These are phyloP conservation scores for Taenioides sp. DNA, from an alignment of 2,797 vertebrate species.

Conservation along the genomic window DNA sequence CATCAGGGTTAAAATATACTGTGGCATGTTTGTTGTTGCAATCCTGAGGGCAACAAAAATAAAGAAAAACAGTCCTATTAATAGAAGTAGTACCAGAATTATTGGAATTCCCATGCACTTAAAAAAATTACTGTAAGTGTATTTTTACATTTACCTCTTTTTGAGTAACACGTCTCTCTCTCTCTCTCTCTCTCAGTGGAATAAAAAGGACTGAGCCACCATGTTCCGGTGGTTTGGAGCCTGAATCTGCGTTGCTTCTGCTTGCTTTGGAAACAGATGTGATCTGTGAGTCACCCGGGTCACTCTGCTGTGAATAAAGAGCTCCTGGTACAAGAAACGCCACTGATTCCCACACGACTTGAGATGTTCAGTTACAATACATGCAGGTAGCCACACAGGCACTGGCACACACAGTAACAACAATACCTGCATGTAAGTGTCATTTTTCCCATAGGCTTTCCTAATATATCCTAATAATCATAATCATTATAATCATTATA, in stretches of 20 bases:
- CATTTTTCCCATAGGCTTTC: not conserved
- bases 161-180: too few species aligned
- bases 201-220: conserved; percentile 38
- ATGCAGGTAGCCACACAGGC: conserved; percentile 9
- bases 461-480: not conserved
- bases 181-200: conserved; percentile 17
- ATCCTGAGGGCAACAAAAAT: too few species aligned
- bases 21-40: too few species aligned
- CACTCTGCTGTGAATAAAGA: conserved; percentile 57
- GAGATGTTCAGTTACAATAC: not conserved
- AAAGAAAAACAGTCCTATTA: too few species aligned
- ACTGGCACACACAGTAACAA: not conserved
- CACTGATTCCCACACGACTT: conserved; percentile 29
- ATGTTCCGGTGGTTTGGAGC: conserved; percentile 57
- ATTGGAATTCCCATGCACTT: too few species aligned
- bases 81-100: too few species aligned
- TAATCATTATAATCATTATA: not conserved
- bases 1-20: too few species aligned
- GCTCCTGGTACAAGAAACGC: conserved; percentile 37
- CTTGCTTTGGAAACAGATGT: conserved; percentile 68
- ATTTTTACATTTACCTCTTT: too few species aligned
- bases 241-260: conserved; percentile 39
- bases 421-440: conserved; percentile 7
- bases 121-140: too few species aligned
- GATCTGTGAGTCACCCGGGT: conserved; percentile 64